Evolutionary conservation across 2,113 vertebrate genomes (phyloP).

Genomic region (Salvator merianae): DNA sequence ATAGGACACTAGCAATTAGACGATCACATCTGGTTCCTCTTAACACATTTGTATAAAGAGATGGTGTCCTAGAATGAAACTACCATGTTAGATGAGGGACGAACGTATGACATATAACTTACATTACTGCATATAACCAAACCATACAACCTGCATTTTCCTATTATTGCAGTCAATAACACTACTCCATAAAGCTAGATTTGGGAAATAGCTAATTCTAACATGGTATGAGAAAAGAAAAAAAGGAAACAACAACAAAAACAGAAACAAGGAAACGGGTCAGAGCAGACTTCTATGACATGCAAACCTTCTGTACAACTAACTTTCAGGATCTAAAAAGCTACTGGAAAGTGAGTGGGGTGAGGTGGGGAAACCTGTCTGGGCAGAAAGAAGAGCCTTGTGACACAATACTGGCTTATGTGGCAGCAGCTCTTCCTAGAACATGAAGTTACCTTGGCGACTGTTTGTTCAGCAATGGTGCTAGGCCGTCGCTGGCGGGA

Average conservation of each 20-base stretch:
- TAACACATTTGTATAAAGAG: too few relatives aligned
- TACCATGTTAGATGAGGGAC: too few relatives aligned
- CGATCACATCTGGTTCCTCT: too few relatives aligned
- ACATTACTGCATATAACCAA: too few relatives aligned
- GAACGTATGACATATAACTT: too few relatives aligned
- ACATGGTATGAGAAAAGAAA: not conserved
- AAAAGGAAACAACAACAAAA: not conserved
- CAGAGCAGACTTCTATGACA: not conserved
- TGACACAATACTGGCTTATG: too few relatives aligned
- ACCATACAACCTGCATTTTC: not conserved
- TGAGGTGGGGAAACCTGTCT: not conserved
- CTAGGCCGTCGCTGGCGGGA: conserved; percentile 93
- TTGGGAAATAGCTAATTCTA: too few relatives aligned
- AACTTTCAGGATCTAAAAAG: fast-evolving
- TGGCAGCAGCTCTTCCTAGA: not conserved
- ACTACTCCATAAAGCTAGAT: not conserved
- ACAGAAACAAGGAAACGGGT: too few relatives aligned
- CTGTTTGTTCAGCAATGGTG: conserved; percentile 91
- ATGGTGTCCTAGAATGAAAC: too few relatives aligned
- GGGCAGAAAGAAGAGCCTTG: not conserved
- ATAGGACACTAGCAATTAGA: too few relatives aligned
- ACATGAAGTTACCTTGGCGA: conserved; percentile 86
- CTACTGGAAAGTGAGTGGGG: fast-evolving
- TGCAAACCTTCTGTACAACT: not conserved
- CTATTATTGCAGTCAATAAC: not conserved